Conservation (phyloP, 1,140 invertebrate genomes). For the Tribolium madens region DNA sequence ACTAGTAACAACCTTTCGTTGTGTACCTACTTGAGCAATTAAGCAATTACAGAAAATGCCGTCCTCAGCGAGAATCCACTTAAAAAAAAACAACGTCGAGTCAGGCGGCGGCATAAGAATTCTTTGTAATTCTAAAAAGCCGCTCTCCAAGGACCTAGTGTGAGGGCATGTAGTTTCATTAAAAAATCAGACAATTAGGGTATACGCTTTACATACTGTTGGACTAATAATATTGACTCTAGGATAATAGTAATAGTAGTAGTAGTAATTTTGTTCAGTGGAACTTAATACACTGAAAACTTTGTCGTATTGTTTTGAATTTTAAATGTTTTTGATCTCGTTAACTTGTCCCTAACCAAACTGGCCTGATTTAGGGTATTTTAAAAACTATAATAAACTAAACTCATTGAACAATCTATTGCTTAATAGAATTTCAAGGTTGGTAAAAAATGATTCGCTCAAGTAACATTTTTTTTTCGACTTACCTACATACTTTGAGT, state of each 20-base stretch:
- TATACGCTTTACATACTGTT: neutral
- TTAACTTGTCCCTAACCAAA: too few relatives aligned
- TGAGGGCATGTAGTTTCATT: neutral
- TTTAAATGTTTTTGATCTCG: neutral
- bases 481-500: too few relatives aligned
- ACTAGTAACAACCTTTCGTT: conserved; percentile 34
- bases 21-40: conserved; percentile 22
- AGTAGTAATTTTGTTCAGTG: conserved; percentile 1
- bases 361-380: too few relatives aligned
- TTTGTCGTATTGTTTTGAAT: neutral
- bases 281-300: conserved; percentile 36
- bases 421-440: too few relatives aligned
- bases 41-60: conserved; percentile 32
- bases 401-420: too few relatives aligned
- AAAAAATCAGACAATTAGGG: conserved; percentile 15
- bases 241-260: conserved; percentile 23
- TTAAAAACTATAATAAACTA: too few relatives aligned
- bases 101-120: neutral
- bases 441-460: too few relatives aligned
- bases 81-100: conserved; percentile 20
- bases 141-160: conserved; percentile 15
- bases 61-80: neutral
- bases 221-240: neutral
- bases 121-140: neutral
- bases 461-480: too few relatives aligned